Base-by-base conservation (phyloP, 2,888 invertebrate species). In the Diabrotica balteata region DNA sequence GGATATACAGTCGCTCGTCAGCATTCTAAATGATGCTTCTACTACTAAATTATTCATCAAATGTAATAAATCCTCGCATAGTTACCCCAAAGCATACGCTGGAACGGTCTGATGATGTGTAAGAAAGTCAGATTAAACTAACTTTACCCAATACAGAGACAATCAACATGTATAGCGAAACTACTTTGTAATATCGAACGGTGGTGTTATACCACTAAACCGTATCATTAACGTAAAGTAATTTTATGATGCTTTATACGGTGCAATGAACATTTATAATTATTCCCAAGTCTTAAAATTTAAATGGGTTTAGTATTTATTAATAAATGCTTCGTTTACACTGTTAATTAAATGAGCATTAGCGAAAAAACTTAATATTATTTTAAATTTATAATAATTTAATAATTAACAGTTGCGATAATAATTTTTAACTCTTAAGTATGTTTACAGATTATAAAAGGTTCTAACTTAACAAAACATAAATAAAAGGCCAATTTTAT, bases 81-180 rank as follows among this genome's bases (percentile, higher is more conserved):
- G 50, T 55, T 17, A 9, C n/a, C n/a, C 43, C 22, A 11, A 55
- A 61, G 50, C 57, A 17, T 44, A 42, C 61, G 50, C 51, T 17
- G 62, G 11, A 53, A 32, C 49, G 17, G 46, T 52, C 43, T 63
- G 49, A 63, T 58, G 50, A 60, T 64, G 64, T 63, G 64, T 68
- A 63, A 64, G 64, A 50, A 55, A 55, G 61, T 57, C 58, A 68
- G 64, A 68, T 68, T 68, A 64, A 49, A 42, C 57, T 45, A 45
- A 60, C 58, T 64, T 60, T 61, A 57, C 64, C 68, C 60, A 63
- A 54, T 60, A 52, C 43, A 44, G 52, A 64, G 57, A 57, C 68
- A 60, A 59, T 68, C 64, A 59, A 59, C 51, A 59, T 45, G 50
- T 50, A 53, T 55, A 53, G 22, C 46, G 43, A 51, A 57, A 49